These are phyloP conservation scores for Dione juno DNA, from an alignment of 2,888 invertebrate species.

Conservation along the genomic window DNA sequence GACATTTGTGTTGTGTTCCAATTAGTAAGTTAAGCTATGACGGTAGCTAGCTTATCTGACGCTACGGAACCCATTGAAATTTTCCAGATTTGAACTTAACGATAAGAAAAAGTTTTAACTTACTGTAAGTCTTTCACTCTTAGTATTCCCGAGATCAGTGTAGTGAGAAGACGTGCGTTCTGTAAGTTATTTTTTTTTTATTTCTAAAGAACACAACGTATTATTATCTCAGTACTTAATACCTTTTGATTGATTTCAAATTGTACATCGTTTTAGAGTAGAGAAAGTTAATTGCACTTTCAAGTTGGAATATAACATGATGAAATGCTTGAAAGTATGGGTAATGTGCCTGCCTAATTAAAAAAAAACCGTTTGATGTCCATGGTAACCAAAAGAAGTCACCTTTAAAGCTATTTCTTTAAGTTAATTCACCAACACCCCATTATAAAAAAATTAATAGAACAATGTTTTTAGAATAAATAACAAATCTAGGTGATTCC, in stretches of 20 bases:
- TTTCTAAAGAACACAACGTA: not conserved
- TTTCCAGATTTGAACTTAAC: not conserved
- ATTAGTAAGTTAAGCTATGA: not conserved
- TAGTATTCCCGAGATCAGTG: conserved; percentile 4
- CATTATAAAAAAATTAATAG: too few relatives aligned
- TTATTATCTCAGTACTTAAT: not conserved
- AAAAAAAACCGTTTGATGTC: not conserved
- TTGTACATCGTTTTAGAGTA: not conserved
- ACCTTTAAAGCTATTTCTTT: too few relatives aligned
- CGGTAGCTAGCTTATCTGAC: not conserved
- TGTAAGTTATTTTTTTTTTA: not conserved
- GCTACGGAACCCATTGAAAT: not conserved
- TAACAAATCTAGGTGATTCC: not conserved
- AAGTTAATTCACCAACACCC: too few relatives aligned
- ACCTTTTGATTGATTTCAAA: not conserved
- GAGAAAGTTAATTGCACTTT: not conserved
- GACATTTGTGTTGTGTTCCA: not conserved
- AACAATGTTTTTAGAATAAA: too few relatives aligned
- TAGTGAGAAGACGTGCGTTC: not conserved
- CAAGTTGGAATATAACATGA: conserved; percentile 4
- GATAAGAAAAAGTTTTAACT: not conserved
- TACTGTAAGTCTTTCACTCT: conserved; percentile 9
- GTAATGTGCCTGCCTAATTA: not conserved
- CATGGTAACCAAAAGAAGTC: not conserved
- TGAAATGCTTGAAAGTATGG: conserved; percentile 3